A percentile compares a stretch with the other conserved stretches of the same genome.
These are phyloP conservation scores for Pentalonia nigronervosa DNA, from an alignment of 1,140 invertebrate species.

Conservation along the genomic window DNA sequence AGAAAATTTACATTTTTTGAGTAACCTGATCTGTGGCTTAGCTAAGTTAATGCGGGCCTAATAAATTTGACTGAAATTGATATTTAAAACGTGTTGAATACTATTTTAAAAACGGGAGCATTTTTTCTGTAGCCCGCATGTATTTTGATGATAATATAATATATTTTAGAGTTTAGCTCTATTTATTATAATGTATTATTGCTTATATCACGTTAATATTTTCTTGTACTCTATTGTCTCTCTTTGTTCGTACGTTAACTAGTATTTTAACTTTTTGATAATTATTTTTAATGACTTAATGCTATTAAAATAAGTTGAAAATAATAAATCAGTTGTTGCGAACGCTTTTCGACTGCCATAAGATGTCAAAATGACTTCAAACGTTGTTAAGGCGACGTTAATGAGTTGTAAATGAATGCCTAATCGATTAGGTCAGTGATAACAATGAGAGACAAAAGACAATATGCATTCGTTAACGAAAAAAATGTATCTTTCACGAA, in stretches of 20 bases:
- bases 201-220: not conserved
- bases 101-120: not conserved
- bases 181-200: not conserved
- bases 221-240: not conserved
- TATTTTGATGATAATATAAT: not conserved
- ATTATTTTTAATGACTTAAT: constrained; percentile 7
- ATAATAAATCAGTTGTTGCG: not conserved
- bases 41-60: not conserved
- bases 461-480: not conserved
- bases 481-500: not conserved
- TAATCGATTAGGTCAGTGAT: not conserved
- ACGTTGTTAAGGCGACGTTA: not conserved
- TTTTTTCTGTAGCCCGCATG: not conserved
- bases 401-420: constrained; percentile 21
- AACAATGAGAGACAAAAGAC: constrained; percentile 7
- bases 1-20: not conserved
- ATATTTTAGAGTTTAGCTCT: not conserved
- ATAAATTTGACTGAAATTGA: not conserved
- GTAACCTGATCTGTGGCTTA: not conserved
- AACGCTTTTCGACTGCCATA: not conserved
- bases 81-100: not conserved
- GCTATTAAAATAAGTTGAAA: constrained; percentile 29
- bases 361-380: not conserved
- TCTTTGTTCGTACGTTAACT: not conserved
- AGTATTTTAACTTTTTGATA: not conserved